Percentiles rank a stretch among this genome's conserved stretches.
These are phyloP conservation scores for Hemibagrus wyckioides DNA, from an alignment of 2,113 vertebrate species.

Conservation along the genomic window DNA sequence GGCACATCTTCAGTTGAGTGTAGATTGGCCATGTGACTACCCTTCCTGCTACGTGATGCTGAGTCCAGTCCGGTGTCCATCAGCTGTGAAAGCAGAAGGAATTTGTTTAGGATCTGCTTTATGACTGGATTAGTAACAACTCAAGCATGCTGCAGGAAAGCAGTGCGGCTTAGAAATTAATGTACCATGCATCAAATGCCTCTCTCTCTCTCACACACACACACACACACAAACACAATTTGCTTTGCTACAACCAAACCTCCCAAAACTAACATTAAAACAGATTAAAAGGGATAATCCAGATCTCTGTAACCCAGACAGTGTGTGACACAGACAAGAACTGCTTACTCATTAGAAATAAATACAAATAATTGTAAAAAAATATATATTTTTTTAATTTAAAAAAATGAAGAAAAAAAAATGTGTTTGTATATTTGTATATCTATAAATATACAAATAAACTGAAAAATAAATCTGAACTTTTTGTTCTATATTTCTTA, in stretches of 20 bases:
- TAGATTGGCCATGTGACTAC: not conserved
- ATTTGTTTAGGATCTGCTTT: not conserved
- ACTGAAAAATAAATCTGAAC: too few relatives aligned
- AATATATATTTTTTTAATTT: too few relatives aligned
- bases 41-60: constrained; percentile 27
- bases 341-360: too few relatives aligned
- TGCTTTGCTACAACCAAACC: constrained; percentile 16
- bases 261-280: not conserved
- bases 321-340: not conserved
- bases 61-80: constrained; percentile 31
- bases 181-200: constrained; percentile 39
- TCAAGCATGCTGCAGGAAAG: not conserved
- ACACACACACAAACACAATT: not conserved
- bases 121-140: not conserved
- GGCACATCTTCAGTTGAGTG: constrained; percentile 8
- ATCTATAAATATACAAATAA: too few relatives aligned
- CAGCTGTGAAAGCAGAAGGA: constrained; percentile 60
- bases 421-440: too few relatives aligned
- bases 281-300: not conserved
- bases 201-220: not conserved
- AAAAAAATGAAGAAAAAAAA: too few relatives aligned
- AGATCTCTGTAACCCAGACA: not conserved
- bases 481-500: too few relatives aligned
- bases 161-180: constrained; percentile 12
- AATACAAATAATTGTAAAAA: too few relatives aligned